Evolutionary conservation across 2,888 invertebrate species (phyloP).

Genomic region (Branchipolynoe longqiensis): DNA sequence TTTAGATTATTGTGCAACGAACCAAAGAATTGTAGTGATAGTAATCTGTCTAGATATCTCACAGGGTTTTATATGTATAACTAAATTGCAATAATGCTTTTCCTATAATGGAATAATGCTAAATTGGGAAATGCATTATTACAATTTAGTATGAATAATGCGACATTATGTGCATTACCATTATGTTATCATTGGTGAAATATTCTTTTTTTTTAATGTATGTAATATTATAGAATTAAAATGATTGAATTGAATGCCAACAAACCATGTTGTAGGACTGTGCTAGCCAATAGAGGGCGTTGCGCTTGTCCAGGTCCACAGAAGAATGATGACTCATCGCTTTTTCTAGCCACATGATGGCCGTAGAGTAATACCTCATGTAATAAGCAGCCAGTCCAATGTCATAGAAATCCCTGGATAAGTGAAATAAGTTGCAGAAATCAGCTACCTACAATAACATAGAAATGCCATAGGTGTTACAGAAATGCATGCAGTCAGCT

Average conservation of each 20-base stretch:
- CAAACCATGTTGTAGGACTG: not conserved
- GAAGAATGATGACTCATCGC: not conserved
- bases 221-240: too few species aligned
- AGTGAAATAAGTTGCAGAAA: too few species aligned
- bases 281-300: not conserved
- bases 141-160: too few species aligned
- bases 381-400: not conserved
- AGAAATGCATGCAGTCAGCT: too few species aligned
- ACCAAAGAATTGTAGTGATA: too few species aligned
- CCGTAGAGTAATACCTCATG: not conserved
- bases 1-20: too few species aligned
- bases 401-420: constrained; percentile 45
- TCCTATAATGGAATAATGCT: not conserved
- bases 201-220: not conserved
- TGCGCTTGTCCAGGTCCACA: not conserved
- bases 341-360: not conserved
- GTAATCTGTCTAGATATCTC: too few species aligned
- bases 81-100: not conserved
- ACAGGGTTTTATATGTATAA: too few species aligned
- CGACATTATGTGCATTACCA: not conserved
- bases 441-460: too few species aligned
- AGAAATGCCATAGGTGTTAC: too few species aligned
- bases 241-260: not conserved
- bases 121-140: too few species aligned
- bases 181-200: not conserved